These are phyloP conservation scores for Capitella teleta DNA, from an alignment of 1,140 invertebrate genomes.

Conservation along the genomic window DNA sequence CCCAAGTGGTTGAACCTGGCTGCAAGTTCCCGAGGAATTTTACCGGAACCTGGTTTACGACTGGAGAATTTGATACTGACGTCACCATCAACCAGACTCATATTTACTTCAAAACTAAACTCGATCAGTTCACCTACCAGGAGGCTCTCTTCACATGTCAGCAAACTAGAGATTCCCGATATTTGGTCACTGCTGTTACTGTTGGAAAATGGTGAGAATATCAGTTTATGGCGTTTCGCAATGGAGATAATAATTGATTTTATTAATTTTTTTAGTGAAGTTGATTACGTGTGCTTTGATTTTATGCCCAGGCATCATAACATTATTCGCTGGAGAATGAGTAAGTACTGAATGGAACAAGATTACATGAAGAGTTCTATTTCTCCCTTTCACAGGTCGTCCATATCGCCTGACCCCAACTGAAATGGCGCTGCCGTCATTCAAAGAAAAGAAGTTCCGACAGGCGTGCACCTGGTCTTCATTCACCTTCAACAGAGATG, in stretches of 20 bases:
- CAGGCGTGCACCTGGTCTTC: constrained; percentile 38
- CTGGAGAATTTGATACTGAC: constrained; percentile 88
- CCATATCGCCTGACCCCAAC: constrained; percentile 23
- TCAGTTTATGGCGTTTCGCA: background rate
- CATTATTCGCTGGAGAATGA: constrained; percentile 82
- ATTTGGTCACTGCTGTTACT: constrained; percentile 89
- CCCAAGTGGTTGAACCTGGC: constrained; percentile 72
- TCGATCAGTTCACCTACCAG: constrained; percentile 61
- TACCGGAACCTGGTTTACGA: constrained; percentile 90
- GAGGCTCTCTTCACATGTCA: constrained; percentile 89
- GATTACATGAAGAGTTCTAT: background rate
- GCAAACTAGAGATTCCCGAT: constrained; percentile 68
- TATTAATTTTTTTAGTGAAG: constrained; percentile 59
- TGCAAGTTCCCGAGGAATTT: constrained; percentile 89
- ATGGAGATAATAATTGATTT: background rate
- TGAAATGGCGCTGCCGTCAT: constrained; percentile 13
- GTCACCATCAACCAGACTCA: constrained; percentile 87
- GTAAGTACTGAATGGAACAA: constrained; percentile 45
- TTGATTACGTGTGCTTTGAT: constrained; percentile 94
- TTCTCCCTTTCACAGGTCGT: constrained; percentile 21
- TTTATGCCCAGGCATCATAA: constrained; percentile 92
- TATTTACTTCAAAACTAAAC: constrained; percentile 80
- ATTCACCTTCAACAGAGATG: constrained; percentile 36
- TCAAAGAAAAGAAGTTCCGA: constrained; percentile 30
- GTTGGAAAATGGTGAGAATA: constrained; percentile 78